phyloP scores from a whole-genome alignment of 2,113 vertebrate genomes.

The Hypocryptadius cinnamomeus region DNA sequence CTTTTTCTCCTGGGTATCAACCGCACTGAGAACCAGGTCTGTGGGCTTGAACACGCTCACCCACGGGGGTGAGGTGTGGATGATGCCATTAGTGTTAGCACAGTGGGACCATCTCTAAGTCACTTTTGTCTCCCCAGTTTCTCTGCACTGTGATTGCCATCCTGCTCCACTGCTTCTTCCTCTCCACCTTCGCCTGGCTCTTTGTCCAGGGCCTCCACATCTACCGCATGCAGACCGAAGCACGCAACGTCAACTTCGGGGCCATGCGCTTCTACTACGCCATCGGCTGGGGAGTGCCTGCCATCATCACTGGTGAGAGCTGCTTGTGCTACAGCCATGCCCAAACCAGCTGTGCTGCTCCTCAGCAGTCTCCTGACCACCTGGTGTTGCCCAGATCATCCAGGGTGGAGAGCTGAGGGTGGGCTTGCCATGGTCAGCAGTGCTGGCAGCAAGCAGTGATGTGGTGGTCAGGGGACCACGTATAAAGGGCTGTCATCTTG shows the following conservation, averaged over 20 bases:
- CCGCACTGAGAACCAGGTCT: slow-evolving; percentile 93
- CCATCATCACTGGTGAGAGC: slow-evolving; percentile 89
- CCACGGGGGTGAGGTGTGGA: accelerated
- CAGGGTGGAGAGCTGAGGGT: not conserved
- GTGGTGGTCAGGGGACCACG: accelerated
- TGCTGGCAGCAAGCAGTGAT: not conserved
- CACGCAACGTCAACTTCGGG: slow-evolving; percentile 89
- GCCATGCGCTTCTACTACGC: slow-evolving; percentile 98
- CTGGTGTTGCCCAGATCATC: not conserved
- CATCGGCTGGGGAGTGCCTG: slow-evolving; percentile 94
- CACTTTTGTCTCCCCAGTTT: slow-evolving; percentile 73
- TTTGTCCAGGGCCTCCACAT: slow-evolving; percentile 94
- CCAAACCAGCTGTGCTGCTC: not conserved
- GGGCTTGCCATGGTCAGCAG: not conserved
- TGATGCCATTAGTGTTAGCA: not conserved
- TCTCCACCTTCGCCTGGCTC: slow-evolving; percentile 93
- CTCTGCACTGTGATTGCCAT: slow-evolving; percentile 94
- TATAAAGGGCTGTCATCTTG: not conserved
- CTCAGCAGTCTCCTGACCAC: not conserved
- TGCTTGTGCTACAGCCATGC: not conserved
- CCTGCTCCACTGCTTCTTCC: slow-evolving; percentile 96
- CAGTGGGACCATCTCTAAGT: not conserved
- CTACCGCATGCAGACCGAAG: slow-evolving; percentile 96
- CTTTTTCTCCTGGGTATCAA: slow-evolving; percentile 91
- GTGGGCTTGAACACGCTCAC: not conserved